A percentile compares a stretch with the other conserved stretches of the same genome.
phyloP scores from a whole-genome alignment of 2,113 vertebrate species.

The Hypocryptadius cinnamomeus region DNA sequence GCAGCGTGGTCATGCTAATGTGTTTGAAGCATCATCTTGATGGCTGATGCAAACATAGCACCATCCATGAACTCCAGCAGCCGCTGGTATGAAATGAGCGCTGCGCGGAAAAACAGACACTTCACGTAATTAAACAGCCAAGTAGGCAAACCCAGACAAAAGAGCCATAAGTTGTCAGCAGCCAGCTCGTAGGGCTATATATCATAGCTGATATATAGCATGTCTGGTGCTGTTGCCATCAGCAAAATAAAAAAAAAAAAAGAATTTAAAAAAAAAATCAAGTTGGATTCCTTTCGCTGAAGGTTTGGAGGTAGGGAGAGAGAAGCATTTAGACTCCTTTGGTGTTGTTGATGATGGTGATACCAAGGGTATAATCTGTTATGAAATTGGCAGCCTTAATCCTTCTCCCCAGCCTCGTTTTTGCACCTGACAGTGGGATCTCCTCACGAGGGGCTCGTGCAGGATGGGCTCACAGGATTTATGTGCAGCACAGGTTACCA shows the following conservation, averaged over 20 bases:
- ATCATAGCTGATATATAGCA: neutral
- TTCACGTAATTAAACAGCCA: constrained; percentile 55
- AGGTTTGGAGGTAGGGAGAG: neutral
- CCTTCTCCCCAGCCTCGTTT: neutral
- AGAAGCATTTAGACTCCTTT: neutral
- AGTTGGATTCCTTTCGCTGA: neutral
- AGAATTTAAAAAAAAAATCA: neutral
- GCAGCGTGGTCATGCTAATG: neutral
- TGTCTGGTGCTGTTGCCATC: neutral
- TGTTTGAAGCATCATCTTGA: neutral
- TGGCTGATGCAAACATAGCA: neutral
- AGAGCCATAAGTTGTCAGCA: constrained; percentile 17
- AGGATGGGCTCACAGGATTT: neutral
- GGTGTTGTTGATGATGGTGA: neutral
- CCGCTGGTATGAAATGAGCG: neutral
- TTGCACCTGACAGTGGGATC: neutral
- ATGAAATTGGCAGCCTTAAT: neutral
- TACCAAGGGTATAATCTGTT: neutral
- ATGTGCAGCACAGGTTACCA: accelerated
- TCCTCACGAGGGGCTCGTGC: neutral
- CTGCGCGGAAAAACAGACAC: neutral
- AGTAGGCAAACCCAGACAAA: constrained; percentile 41
- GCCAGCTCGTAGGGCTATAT: neutral
- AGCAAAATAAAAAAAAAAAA: neutral
- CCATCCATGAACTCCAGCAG: constrained; percentile 11